Evolutionary conservation across 2,797 vertebrate species (phyloP), one percentile per base, ranked within the genome.

Genomic region (Galaxias olidus): DNA sequence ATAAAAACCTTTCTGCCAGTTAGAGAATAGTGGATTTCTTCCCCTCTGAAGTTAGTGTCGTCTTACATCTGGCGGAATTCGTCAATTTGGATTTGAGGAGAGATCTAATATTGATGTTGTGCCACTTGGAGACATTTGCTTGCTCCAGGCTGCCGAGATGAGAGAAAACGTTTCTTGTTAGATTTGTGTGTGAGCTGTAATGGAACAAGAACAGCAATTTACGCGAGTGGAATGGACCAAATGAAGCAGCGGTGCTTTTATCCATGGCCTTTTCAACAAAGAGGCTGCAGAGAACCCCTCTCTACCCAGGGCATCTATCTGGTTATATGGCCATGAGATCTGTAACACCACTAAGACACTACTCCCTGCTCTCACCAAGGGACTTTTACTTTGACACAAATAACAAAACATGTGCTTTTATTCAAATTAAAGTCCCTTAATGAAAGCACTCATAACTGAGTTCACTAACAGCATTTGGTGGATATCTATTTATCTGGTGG

Each of bases 21-120:
- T 9, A 19, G 47, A 4, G 18, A 44, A 41, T 40, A 6, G 30
- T 30, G 12, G 41, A 14, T 18, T 52, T 51, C 19, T 18, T 46
- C 62, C 40, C 50, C 61, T 51, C 45, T 18, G 58, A 52, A 68
- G 44, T 53, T 42, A 42, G 42, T 64, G 49, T 54, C 43, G 17
- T 64, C 57, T 64, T 53, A 41, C 54, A 40, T 44, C 15, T 45
- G 17, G 20, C n/a, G 44, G 58, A 43, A 65, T 59, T 65, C 47
- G 17, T 56, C 17, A 45, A 20, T 42, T 53, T 44, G 30, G 53
- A 61, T 58, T 42, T 42, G 20, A 52, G 44, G 20, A 17, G 19
- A 63, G 19, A 63, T 61, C 54, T 47, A 41, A 53, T 59, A 64
- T 55, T 60, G 54, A 65, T 65, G 30, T 51, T 45, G 54, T 52